Evolutionary conservation across 1,140 invertebrate genomes (phyloP).

Genomic region (Apis cerana): DNA sequence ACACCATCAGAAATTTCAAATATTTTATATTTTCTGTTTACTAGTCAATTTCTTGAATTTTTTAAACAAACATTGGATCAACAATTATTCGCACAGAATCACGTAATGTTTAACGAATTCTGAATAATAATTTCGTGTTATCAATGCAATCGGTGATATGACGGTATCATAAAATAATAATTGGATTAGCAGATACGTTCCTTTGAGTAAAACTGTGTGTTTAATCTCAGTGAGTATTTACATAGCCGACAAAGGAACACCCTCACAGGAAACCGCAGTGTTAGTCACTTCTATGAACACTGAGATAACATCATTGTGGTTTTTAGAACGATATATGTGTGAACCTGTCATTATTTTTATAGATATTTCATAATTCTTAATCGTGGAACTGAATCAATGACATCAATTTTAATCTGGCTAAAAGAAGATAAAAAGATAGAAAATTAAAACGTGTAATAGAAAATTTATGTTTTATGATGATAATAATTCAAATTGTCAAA

Average conservation of each 20-base stretch:
- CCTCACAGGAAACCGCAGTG: constrained; percentile 22
- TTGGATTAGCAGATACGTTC: not conserved
- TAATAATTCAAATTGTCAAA: too few relatives aligned
- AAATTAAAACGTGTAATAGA: too few relatives aligned
- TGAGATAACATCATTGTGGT: constrained; percentile 25
- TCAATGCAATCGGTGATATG: not conserved
- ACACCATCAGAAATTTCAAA: not conserved
- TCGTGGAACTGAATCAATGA: not conserved
- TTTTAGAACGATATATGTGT: constrained; percentile 17
- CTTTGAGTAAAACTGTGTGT: not conserved
- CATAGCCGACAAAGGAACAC: not conserved
- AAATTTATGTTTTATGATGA: too few relatives aligned
- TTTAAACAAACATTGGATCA: too few relatives aligned
- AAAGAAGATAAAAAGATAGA: too few relatives aligned
- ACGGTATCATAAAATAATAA: not conserved
- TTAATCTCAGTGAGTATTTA: constrained; percentile 9
- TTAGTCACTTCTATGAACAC: constrained; percentile 52
- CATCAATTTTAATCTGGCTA: too few relatives aligned
- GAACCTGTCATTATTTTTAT: constrained; percentile 28
- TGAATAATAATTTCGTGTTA: too few relatives aligned
- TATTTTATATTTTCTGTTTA: not conserved
- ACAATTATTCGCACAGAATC: not conserved
- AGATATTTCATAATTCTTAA: not conserved
- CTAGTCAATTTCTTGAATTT: not conserved
- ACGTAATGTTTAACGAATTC: too few relatives aligned